Conservation (phyloP, 1,140 invertebrate species). For the Drosophila pectinifera region DNA sequence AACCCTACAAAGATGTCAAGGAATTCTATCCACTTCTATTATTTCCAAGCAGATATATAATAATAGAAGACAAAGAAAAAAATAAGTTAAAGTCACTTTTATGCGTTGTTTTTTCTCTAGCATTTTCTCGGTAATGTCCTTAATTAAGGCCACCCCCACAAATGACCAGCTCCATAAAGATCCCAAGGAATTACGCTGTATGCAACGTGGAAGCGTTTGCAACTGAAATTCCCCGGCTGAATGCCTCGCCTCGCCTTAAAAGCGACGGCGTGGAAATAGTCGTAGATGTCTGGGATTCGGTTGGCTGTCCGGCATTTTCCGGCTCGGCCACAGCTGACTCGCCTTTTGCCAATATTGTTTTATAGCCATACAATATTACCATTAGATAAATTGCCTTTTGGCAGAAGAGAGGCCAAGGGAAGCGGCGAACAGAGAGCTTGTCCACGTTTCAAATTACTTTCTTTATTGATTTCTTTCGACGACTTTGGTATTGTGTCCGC, state of each 20-base stretch:
- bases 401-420: constrained; percentile 9
- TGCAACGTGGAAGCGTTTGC: constrained; percentile 5
- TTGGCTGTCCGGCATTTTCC: constrained; percentile 16
- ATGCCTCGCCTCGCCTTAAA: constrained; percentile 53
- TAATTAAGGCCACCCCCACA: constrained; percentile 19
- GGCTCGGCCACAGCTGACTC: constrained; percentile 41
- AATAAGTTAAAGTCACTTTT: neutral
- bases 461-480: constrained; percentile 75
- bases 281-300: constrained; percentile 1
- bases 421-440: constrained; percentile 3
- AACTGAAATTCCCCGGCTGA: constrained; percentile 31
- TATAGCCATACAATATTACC: constrained; percentile 82
- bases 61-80: neutral
- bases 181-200: constrained; percentile 10
- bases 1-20: neutral
- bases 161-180: neutral
- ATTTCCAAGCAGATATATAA: neutral
- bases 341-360: constrained; percentile 82
- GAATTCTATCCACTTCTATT: neutral
- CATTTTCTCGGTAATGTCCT: constrained; percentile 1
- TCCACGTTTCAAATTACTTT: constrained; percentile 81
- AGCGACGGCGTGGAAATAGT: constrained; percentile 34
- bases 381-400: constrained; percentile 82
- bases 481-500: constrained; percentile 52
- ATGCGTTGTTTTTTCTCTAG: neutral